Percentiles rank a stretch among this genome's conserved stretches.
Conservation (phyloP, 53 echinoderm and acorn worm species). For the Zoroaster sp. region DNA sequence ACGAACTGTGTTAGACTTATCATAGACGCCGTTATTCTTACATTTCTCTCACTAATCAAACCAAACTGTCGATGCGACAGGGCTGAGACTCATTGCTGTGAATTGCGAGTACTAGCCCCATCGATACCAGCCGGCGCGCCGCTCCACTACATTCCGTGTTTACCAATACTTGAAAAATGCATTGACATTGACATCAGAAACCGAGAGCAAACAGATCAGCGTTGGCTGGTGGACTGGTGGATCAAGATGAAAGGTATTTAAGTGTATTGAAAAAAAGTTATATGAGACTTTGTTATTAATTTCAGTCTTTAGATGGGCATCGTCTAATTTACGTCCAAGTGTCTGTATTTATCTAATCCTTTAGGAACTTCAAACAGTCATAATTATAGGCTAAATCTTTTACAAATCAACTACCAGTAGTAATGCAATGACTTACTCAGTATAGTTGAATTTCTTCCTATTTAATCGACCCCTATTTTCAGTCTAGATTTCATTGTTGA, state of each 20-base stretch:
- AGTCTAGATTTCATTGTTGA: too few relatives aligned
- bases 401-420: too few relatives aligned
- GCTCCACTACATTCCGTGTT: slow-evolving; percentile 2
- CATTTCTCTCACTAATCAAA: not conserved
- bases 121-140: slow-evolving; percentile 6
- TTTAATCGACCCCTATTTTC: too few relatives aligned
- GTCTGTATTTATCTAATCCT: too few relatives aligned
- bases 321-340: too few relatives aligned
- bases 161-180: slow-evolving; percentile 6
- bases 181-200: not conserved
- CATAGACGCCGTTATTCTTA: not conserved
- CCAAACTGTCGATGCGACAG: not conserved
- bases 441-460: too few relatives aligned
- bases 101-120: not conserved
- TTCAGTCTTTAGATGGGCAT: too few relatives aligned
- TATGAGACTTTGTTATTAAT: not conserved
- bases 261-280: not conserved
- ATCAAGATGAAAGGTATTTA: not conserved
- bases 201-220: slow-evolving; percentile 3
- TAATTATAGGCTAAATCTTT: too few relatives aligned
- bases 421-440: too few relatives aligned
- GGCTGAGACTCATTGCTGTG: not conserved
- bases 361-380: too few relatives aligned
- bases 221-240: not conserved
- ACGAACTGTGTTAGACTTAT: not conserved